These are phyloP conservation scores for Anolis carolinensis DNA, from an alignment of 2,113 vertebrate species.

Conservation along the genomic window DNA sequence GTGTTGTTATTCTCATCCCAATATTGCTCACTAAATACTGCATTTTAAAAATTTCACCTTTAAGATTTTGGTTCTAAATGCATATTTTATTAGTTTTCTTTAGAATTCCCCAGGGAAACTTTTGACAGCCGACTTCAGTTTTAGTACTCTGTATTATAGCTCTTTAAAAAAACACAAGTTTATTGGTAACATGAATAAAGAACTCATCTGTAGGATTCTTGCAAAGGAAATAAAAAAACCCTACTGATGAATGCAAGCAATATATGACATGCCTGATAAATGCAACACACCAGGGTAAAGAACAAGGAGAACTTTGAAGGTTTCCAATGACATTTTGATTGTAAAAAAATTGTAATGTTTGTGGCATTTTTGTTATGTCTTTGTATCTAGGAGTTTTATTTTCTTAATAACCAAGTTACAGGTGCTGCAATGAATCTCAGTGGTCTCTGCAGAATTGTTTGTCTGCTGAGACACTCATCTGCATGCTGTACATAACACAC, in stretches of 20 bases:
- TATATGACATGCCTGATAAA: constrained; percentile 53
- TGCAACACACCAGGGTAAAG: constrained; percentile 34
- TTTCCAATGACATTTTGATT: constrained; percentile 51
- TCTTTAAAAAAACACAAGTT: background rate
- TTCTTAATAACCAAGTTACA: constrained; percentile 64
- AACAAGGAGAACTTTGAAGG: background rate
- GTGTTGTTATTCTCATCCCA: background rate
- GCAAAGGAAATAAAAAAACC: background rate
- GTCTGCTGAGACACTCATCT: constrained; percentile 36
- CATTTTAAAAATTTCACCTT: background rate
- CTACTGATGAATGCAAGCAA: constrained; percentile 34
- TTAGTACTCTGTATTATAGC: background rate
- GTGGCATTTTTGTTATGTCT: constrained; percentile 41
- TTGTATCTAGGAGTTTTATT: constrained; percentile 51
- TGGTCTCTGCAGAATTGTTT: constrained; percentile 33
- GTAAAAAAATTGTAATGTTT: constrained; percentile 29
- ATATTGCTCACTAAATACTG: background rate
- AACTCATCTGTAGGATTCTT: background rate
- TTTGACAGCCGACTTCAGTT: background rate
- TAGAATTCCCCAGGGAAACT: background rate
- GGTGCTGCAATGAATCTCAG: constrained; percentile 41
- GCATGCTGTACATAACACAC: constrained; percentile 25
- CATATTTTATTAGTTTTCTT: background rate
- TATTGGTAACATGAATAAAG: background rate
- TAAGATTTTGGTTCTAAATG: background rate